A percentile compares a stretch with the other conserved stretches of the same genome.
Conservation (phyloP, 2,888 invertebrate genomes). For the Euphydryas editha region DNA sequence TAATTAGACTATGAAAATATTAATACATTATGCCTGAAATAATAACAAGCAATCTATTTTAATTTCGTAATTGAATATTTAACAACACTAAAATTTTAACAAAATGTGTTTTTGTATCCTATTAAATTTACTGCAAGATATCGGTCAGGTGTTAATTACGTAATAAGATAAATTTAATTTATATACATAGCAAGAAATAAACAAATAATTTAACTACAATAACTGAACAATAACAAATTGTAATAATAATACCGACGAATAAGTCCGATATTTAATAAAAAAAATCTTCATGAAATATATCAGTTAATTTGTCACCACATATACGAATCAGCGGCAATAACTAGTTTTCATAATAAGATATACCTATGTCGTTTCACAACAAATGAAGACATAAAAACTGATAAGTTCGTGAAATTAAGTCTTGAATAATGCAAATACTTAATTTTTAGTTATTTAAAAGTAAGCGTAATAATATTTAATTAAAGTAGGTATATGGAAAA, state of each 20-base stretch:
- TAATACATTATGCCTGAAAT: background rate
- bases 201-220: background rate
- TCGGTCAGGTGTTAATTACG: background rate
- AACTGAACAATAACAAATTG: background rate
- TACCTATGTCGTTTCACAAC: no score
- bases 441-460: background rate
- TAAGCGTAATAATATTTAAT: background rate
- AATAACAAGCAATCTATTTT: background rate
- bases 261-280: no score
- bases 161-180: background rate
- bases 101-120: no score
- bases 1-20: no score
- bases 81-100: background rate
- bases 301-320: no score
- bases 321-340: no score
- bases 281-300: no score
- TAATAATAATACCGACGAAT: no score
- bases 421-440: background rate
- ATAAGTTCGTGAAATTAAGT: background rate
- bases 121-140: background rate
- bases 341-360: no score
- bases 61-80: background rate
- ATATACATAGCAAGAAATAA: background rate
- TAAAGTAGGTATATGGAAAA: constrained; percentile 3
- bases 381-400: no score